A percentile compares a stretch with the other conserved stretches of the same genome.
These are phyloP conservation scores for Chrysodeixis includens DNA, from an alignment of 2,888 invertebrate species.

Conservation along the genomic window DNA sequence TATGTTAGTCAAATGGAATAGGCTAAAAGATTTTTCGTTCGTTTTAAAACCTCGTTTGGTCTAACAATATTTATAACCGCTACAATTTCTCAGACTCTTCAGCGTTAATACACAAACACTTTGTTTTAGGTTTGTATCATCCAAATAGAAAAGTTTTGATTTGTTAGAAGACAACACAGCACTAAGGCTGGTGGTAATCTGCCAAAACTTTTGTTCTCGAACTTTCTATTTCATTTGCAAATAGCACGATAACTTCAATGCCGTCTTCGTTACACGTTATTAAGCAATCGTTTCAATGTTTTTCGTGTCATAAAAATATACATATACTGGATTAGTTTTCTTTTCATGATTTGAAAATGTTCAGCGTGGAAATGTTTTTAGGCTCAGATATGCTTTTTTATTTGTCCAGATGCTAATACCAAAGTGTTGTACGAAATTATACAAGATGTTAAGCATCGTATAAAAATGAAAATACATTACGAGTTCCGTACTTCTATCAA, in stretches of 20 bases:
- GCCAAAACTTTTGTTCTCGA: conserved; percentile 64
- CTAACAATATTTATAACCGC: conserved; percentile 7
- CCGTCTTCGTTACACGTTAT: conserved; percentile 13
- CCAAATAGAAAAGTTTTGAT: conserved; percentile 71
- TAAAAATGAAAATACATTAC: no score
- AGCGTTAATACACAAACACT: conserved; percentile 31
- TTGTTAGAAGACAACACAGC: conserved; percentile 63
- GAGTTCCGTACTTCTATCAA: no score
- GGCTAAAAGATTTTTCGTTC: not conserved
- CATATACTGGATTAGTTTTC: not conserved
- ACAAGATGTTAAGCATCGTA: no score
- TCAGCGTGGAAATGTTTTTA: no score
- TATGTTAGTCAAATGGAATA: conserved; percentile 30
- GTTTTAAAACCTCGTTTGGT: not conserved
- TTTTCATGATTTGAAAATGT: not conserved
- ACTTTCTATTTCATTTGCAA: conserved; percentile 68
- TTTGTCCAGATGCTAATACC: no score
- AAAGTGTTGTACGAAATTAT: no score
- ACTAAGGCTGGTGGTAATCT: conserved; percentile 63
- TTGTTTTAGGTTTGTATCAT: conserved; percentile 42
- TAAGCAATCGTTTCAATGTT: not conserved
- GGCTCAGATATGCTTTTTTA: no score
- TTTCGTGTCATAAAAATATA: conserved; percentile 4
- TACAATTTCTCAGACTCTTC: conserved; percentile 24
- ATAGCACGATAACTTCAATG: conserved; percentile 47